Conservation (phyloP, 2,113 vertebrate genomes). For the Hystrix brachyura region DNA sequence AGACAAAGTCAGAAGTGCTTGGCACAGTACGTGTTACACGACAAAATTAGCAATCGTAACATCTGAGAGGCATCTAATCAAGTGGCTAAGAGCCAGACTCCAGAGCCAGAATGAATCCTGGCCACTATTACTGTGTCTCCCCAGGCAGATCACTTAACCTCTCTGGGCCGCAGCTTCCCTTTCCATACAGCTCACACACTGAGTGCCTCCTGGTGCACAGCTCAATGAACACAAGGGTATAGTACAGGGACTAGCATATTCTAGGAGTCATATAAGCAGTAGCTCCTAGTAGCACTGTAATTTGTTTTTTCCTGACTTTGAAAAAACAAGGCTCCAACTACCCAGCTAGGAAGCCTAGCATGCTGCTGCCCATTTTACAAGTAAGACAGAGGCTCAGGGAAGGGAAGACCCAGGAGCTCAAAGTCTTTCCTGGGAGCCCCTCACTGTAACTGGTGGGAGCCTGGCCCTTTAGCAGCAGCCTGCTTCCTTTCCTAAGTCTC, state of each 20-base stretch:
- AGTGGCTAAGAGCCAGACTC: neutral
- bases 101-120: neutral
- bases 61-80: neutral
- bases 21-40: neutral
- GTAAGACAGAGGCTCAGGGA: neutral
- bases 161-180: neutral
- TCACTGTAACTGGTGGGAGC: neutral
- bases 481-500: neutral
- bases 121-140: neutral
- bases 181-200: neutral
- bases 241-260: neutral
- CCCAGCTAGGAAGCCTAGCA: neutral
- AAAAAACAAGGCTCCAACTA: neutral
- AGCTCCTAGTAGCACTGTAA: neutral
- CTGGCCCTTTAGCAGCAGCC: neutral
- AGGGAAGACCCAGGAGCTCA: neutral
- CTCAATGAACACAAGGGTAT: neutral
- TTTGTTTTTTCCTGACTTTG: neutral
- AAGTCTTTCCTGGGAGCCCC: neutral
- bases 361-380: neutral
- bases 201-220: accelerated
- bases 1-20: neutral
- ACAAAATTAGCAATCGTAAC: neutral
- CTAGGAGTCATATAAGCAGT: neutral
- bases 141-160: neutral